phyloP scores from a whole-genome alignment of 2,113 vertebrate species.

The Carettochelys insculpta region DNA sequence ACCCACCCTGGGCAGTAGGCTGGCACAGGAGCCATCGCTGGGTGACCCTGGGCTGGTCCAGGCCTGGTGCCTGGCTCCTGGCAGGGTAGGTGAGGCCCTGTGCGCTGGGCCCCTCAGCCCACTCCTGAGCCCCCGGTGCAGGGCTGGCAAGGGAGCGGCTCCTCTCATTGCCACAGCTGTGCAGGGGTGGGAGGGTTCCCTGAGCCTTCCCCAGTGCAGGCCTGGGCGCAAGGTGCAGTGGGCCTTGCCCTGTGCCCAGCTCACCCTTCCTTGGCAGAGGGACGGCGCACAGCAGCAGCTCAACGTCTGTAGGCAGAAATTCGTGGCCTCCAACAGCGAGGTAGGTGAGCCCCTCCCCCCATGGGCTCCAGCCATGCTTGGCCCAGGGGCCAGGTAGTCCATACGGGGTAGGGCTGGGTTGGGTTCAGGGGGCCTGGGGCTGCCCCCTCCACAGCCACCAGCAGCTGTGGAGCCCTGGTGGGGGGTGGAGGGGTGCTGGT shows the following conservation, averaged over 20 bases:
- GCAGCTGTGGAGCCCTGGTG: not conserved
- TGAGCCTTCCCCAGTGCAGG: not conserved
- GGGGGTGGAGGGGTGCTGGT: not conserved
- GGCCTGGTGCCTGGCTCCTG: too few species aligned
- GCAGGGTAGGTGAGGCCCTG: too few species aligned
- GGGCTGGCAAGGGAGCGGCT: not conserved
- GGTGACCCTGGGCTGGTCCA: too few species aligned
- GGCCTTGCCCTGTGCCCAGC: not conserved
- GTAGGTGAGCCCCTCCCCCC: not conserved
- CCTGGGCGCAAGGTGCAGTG: too few species aligned
- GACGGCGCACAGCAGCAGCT: conserved; percentile 37
- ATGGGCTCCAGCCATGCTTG: accelerated
- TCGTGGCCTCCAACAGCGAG: conserved; percentile 24
- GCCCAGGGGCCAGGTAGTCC: not conserved
- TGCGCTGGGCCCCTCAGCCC: too few species aligned
- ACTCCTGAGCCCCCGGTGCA: not conserved
- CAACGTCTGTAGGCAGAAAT: conserved; percentile 45
- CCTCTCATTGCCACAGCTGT: too few species aligned
- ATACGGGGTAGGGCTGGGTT: too few species aligned
- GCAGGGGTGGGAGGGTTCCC: accelerated
- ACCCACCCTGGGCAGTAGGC: too few species aligned
- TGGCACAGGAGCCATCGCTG: too few species aligned
- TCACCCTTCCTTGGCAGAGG: conserved; percentile 19
- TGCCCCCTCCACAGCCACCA: accelerated
- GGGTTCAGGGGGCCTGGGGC: not conserved